Base-by-base conservation (phyloP, 2,888 invertebrate species). In the Heliconius cydno region DNA sequence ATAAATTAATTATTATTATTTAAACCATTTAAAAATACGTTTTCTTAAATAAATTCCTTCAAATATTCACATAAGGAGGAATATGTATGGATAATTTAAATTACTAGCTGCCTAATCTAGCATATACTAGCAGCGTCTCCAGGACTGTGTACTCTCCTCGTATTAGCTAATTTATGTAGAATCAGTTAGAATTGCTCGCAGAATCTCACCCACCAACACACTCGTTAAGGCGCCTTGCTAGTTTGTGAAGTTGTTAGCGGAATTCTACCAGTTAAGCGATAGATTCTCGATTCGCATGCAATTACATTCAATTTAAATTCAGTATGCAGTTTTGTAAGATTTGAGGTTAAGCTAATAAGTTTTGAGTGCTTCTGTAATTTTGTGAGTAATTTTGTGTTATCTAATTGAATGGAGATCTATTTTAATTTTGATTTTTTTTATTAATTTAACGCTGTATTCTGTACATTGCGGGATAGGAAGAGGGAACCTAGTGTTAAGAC, bases 131-230 rank as follows among this genome's bases (percentile, higher is more conserved):
- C 46, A 79, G 74, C 46, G 15, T 78, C 70, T 25, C 74, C 80
- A 75, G 83, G 81, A 81, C 83, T 81, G 86, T 89, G 86, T 85
- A 86, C 89, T 89, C 86, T 87, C 87, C 87, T 88, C 86, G 89
- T 89, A 92, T 92, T 90, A 89, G 90, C 88, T 91, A 92, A 93
- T 92, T 92, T 92, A 92, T 92, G 91, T 91, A 89, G 87, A 85
- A 87, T 91, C 90, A 87, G 87, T 87, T 87, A 89, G 90, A 93
- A 90, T 91, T 91, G 89, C 89, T 92, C 86, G 86, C 89, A 86
- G 88, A 89, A 90, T 91, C 92, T 92, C 91, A 87, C 86, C 87
- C 85, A 84, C 67, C 73, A 87, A 88, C 90, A 90, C 89, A 88
- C 89, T 89, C 86, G 90, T 88, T 87, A 87, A 88, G 84, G 85